Percentiles rank a stretch among this genome's conserved stretches.
phyloP scores from a whole-genome alignment of 1,140 invertebrate species.

The Coelopa frigida region DNA sequence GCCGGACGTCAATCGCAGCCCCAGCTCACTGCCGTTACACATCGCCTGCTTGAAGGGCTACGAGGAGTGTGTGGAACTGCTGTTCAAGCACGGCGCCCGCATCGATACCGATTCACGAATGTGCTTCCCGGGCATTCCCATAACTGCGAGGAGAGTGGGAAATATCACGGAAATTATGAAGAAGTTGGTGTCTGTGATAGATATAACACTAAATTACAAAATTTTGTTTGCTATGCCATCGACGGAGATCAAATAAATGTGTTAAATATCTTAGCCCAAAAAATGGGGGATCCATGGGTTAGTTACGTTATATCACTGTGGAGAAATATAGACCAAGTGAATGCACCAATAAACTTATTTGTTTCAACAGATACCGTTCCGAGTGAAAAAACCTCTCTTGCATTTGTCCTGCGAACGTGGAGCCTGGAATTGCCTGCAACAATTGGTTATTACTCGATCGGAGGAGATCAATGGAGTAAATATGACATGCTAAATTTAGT shows the following conservation, averaged over 20 bases:
- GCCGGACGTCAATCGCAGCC: conserved; percentile 61
- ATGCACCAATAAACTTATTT: too few relatives aligned
- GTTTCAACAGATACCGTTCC: conserved; percentile 45
- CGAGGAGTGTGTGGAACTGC: conserved; percentile 51
- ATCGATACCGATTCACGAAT: conserved; percentile 51
- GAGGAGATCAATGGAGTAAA: conserved; percentile 72
- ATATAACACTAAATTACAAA: conserved; percentile 56
- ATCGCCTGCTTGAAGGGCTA: conserved; percentile 66
- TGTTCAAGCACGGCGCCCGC: conserved; percentile 51
- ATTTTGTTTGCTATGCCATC: conserved; percentile 65
- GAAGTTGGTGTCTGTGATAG: conserved; percentile 29
- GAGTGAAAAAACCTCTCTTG: conserved; percentile 53
- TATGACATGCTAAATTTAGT: conserved; percentile 65
- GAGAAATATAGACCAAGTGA: neutral
- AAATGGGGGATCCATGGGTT: conserved; percentile 63
- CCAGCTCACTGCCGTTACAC: conserved; percentile 64
- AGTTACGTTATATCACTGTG: conserved; percentile 22
- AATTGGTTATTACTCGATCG: conserved; percentile 55
- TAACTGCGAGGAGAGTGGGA: conserved; percentile 62
- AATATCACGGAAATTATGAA: conserved; percentile 37
- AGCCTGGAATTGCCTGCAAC: conserved; percentile 64
- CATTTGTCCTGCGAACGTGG: conserved; percentile 62
- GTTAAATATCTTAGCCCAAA: conserved; percentile 57
- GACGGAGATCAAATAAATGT: conserved; percentile 63
- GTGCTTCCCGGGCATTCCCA: conserved; percentile 64